Evolutionary conservation across 2,113 vertebrate species (phyloP).

Genomic region (Tyto alba): DNA sequence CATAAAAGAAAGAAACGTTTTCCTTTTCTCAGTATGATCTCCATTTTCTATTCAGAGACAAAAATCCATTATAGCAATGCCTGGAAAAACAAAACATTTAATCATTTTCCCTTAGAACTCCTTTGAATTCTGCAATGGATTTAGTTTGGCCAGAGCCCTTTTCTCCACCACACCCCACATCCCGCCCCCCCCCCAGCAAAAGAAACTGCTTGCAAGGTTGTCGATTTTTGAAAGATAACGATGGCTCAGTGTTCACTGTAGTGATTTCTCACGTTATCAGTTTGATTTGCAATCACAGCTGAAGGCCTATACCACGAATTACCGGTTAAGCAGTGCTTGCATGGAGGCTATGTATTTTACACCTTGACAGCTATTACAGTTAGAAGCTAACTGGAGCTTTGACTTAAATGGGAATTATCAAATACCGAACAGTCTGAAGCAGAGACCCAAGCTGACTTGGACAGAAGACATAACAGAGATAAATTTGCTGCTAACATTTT

Average conservation of each 20-base stretch:
- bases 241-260: not conserved
- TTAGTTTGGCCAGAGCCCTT: not conserved
- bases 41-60: conserved; percentile 37
- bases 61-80: conserved; percentile 29
- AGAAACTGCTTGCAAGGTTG: not conserved
- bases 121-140: not conserved
- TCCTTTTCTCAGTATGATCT: conserved; percentile 30
- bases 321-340: not conserved
- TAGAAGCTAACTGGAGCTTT: not conserved
- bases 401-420: conserved; percentile 16
- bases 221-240: not conserved
- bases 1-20: conserved; percentile 30
- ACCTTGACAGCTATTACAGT: conserved; percentile 7
- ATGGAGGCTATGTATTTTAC: not conserved
- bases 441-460: not conserved
- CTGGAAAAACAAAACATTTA: not conserved
- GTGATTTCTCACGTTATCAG: not conserved
- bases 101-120: not conserved
- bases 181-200: not conserved
- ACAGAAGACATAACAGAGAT: conserved; percentile 68
- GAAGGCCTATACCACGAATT: not conserved
- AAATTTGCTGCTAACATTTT: conserved; percentile 33
- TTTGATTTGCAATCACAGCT: not conserved
- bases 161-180: accelerated
- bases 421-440: not conserved